phyloP scores from a whole-genome alignment of 2,113 vertebrate species.

The Boleophthalmus pectinirostris region DNA sequence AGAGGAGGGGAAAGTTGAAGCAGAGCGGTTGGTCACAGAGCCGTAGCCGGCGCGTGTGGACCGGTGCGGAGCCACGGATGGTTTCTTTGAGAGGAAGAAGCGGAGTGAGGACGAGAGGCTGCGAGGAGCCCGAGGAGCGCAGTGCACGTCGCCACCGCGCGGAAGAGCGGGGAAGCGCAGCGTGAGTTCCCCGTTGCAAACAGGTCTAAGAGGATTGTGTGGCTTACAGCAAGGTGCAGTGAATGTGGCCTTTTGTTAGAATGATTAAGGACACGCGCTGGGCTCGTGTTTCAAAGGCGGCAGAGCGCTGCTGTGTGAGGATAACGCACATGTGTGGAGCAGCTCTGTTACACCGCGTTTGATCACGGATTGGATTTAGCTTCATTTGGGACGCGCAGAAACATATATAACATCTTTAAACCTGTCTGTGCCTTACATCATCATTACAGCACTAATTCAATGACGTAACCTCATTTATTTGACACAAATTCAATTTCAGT shows the following conservation, averaged over 20 bases:
- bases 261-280: slow-evolving; percentile 35
- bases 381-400: neutral
- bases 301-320: slow-evolving; percentile 20
- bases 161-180: slow-evolving; percentile 61
- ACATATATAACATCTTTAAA: neutral
- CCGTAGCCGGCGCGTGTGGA: slow-evolving; percentile 46
- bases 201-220: slow-evolving; percentile 24
- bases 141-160: slow-evolving; percentile 75
- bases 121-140: slow-evolving; percentile 46
- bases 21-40: slow-evolving; percentile 48
- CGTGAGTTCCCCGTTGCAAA: neutral
- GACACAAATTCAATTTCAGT: too few relatives aligned
- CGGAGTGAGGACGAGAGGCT: slow-evolving; percentile 12
- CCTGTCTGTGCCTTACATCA: neutral
- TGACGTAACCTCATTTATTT: too few relatives aligned
- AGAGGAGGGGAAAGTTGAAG: slow-evolving; percentile 11
- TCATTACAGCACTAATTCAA: too few relatives aligned
- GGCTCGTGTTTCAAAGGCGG: slow-evolving; percentile 22
- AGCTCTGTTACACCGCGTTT: neutral
- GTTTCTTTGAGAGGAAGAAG: slow-evolving; percentile 59
- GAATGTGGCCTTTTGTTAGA: slow-evolving; percentile 44
- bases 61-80: slow-evolving; percentile 59
- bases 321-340: slow-evolving; percentile 11
- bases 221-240: slow-evolving; percentile 38
- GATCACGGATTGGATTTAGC: neutral